A percentile compares a stretch with the other conserved stretches of the same genome.
phyloP scores from a whole-genome alignment of 1,140 invertebrate genomes.

The Chymomyza costata region DNA sequence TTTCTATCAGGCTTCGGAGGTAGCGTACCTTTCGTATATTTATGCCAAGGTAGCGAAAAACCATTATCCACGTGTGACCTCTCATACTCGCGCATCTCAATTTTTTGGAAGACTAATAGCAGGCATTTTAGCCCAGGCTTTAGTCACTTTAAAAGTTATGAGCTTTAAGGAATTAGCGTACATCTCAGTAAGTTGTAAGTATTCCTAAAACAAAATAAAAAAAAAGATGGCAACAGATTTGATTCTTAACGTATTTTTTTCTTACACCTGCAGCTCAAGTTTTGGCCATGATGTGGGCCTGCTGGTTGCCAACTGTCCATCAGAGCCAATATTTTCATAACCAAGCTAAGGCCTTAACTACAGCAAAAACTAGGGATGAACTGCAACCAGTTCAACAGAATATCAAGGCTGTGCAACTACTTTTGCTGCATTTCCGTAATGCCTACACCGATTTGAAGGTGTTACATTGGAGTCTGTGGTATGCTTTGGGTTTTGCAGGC shows the following conservation, averaged over 20 bases:
- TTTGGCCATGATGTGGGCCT: conserved; percentile 83
- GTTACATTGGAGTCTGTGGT: conserved; percentile 93
- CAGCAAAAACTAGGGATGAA: not conserved
- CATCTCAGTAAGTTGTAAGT: conserved; percentile 80
- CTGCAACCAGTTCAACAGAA: not conserved
- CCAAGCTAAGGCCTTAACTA: conserved; percentile 1
- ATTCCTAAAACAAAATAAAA: not conserved
- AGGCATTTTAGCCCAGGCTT: conserved; percentile 79
- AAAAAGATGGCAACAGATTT: no score
- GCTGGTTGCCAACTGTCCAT: conserved; percentile 84
- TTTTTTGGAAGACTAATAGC: conserved; percentile 82
- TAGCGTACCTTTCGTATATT: conserved; percentile 95
- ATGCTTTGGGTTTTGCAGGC: conserved; percentile 86
- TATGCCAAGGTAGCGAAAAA: conserved; percentile 90
- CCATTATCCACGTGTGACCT: conserved; percentile 85
- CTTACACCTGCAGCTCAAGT: conserved; percentile 78
- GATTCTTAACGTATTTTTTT: not conserved
- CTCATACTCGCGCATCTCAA: conserved; percentile 82
- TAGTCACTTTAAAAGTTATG: conserved; percentile 78
- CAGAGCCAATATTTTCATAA: conserved; percentile 89
- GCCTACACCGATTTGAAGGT: conserved; percentile 84
- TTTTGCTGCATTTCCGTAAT: conserved; percentile 83
- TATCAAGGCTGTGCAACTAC: conserved; percentile 48
- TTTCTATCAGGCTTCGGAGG: conserved; percentile 89
- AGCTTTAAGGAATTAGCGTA: conserved; percentile 83